Conservation (phyloP, 2,797 vertebrate genomes). For the Phrynocephalus forsythii region DNA sequence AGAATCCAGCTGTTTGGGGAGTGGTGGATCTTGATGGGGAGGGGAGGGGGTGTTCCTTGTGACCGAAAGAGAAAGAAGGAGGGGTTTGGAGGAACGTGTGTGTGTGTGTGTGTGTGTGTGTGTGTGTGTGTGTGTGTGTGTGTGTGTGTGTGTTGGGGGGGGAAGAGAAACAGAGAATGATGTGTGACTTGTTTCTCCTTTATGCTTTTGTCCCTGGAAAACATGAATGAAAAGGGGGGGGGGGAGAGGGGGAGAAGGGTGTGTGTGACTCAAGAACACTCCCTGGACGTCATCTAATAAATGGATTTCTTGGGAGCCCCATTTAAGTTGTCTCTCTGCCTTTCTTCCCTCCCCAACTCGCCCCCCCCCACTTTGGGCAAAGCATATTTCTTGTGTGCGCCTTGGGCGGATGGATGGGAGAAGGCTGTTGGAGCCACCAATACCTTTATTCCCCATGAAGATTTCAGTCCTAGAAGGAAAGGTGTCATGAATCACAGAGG, state of each 20-base stretch:
- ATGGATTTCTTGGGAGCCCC: constrained; percentile 25
- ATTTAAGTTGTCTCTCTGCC: not conserved
- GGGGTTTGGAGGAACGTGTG: constrained; percentile 47
- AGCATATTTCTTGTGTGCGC: constrained; percentile 55
- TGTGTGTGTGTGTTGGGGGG: not conserved
- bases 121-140: not conserved
- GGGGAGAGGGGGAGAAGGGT: not conserved
- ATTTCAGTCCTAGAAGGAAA: not conserved
- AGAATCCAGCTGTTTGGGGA: not conserved
- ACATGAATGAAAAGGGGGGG: constrained; percentile 48
- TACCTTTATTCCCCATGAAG: constrained; percentile 13
- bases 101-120: not conserved
- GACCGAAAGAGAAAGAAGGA: constrained; percentile 51
- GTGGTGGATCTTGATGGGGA: constrained; percentile 24
- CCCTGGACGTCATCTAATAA: constrained; percentile 53
- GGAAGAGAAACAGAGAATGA: not conserved
- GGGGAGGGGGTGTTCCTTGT: constrained; percentile 67
- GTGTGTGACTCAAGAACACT: constrained; percentile 38
- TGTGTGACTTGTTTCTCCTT: constrained; percentile 23
- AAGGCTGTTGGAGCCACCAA: constrained; percentile 46
- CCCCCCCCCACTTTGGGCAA: constrained; percentile 26
- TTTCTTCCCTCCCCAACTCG: not conserved
- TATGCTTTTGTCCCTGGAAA: constrained; percentile 45
- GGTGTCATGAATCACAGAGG: not conserved
- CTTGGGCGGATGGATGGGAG: constrained; percentile 4